Conservation (phyloP, 2,113 vertebrate genomes). For the Centropus unirufus region DNA sequence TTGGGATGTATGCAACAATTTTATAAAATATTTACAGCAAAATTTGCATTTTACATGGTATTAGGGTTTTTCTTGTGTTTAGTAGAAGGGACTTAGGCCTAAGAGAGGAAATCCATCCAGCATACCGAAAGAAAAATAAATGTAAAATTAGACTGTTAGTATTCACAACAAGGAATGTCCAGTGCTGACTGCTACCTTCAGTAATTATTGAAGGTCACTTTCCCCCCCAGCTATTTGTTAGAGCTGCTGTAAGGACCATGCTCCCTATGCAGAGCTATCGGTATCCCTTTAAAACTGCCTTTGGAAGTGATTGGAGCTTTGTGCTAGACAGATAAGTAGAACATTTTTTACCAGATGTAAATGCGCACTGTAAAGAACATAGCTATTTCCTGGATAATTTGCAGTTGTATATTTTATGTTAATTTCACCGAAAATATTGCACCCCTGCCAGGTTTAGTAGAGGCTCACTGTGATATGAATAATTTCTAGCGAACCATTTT, state of each 20-base stretch:
- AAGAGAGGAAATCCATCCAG: conserved; percentile 67
- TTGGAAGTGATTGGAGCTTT: conserved; percentile 69
- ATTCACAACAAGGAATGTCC: conserved; percentile 36
- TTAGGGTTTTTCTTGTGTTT: conserved; percentile 80
- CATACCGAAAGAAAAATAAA: conserved; percentile 11
- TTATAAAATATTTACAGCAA: conserved; percentile 88
- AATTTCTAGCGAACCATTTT: conserved; percentile 85
- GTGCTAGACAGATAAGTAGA: conserved; percentile 73
- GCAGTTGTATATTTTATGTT: conserved; percentile 89
- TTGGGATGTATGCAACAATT: conserved; percentile 86
- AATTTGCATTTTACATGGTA: conserved; percentile 85
- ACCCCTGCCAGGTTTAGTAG: conserved; percentile 86
- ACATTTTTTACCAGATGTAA: conserved; percentile 75
- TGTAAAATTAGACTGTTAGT: conserved; percentile 56
- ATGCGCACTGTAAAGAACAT: conserved; percentile 80
- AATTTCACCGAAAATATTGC: conserved; percentile 86
- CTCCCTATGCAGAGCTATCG: conserved; percentile 57
- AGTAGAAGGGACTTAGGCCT: conserved; percentile 70
- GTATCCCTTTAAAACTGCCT: conserved; percentile 75
- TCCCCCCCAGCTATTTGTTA: conserved; percentile 58
- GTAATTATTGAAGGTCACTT: conserved; percentile 66
- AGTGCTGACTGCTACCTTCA: conserved; percentile 19
- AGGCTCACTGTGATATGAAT: conserved; percentile 85
- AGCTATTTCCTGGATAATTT: conserved; percentile 87
- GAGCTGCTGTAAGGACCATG: neutral